A percentile compares a stretch with the other conserved stretches of the same genome.
Conservation (phyloP, 2,113 vertebrate species). For the Talpa occidentalis region DNA sequence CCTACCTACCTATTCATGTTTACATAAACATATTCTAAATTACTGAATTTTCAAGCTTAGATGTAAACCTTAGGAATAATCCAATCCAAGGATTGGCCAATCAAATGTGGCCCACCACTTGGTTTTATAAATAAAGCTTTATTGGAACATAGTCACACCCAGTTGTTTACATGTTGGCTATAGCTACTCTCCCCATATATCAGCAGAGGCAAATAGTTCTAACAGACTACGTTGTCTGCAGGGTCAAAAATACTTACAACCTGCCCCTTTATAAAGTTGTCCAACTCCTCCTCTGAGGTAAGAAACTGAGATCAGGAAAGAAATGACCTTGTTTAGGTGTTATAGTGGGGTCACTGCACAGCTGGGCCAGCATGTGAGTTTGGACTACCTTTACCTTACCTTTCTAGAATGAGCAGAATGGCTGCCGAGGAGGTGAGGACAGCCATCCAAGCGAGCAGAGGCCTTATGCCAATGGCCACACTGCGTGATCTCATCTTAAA, state of each 20-base stretch:
- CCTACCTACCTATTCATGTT: background rate
- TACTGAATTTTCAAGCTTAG: slow-evolving; percentile 35
- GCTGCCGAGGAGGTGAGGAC: background rate
- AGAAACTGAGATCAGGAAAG: background rate
- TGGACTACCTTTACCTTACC: background rate
- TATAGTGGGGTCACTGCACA: background rate
- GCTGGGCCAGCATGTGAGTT: background rate
- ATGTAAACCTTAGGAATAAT: background rate
- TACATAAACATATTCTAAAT: slow-evolving; percentile 12
- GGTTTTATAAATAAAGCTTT: slow-evolving; percentile 61
- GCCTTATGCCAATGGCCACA: background rate
- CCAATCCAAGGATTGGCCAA: background rate
- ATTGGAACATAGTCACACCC: slow-evolving; percentile 22
- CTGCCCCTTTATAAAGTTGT: background rate
- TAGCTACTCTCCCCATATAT: background rate
- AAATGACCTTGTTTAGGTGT: background rate
- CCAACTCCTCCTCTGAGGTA: background rate
- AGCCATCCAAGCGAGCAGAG: background rate
- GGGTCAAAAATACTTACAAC: background rate
- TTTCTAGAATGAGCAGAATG: background rate
- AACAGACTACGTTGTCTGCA: background rate
- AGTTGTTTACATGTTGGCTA: background rate
- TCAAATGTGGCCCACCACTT: background rate
- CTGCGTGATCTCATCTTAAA: background rate
- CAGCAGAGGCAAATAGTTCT: background rate